A percentile compares a stretch with the other conserved stretches of the same genome.
Conservation (phyloP, 1,140 invertebrate genomes). For the Paracyclopina nana region DNA sequence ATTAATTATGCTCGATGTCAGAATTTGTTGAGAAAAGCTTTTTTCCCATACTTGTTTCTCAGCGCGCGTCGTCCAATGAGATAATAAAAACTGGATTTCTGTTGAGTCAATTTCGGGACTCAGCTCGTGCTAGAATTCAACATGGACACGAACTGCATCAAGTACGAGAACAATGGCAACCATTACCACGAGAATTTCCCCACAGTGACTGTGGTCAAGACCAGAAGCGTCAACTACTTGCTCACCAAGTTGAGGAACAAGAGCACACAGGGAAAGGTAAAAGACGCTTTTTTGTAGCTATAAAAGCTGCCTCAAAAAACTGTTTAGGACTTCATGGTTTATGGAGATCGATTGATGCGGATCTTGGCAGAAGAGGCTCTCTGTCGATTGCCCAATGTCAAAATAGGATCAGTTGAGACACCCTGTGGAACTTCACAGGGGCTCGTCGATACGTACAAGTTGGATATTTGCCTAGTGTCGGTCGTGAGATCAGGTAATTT, state of each 20-base stretch:
- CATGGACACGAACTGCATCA: too few species aligned
- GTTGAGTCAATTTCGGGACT: too few species aligned
- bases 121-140: too few species aligned
- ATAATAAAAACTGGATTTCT: too few species aligned
- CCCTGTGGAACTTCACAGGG: slow-evolving; percentile 8
- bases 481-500: slow-evolving; percentile 9
- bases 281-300: not conserved
- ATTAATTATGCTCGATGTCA: too few species aligned
- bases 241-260: slow-evolving; percentile 9
- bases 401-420: slow-evolving; percentile 7
- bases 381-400: slow-evolving; percentile 11
- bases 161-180: too few species aligned
- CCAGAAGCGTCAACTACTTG: slow-evolving; percentile 6
- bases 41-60: too few species aligned
- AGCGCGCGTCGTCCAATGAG: too few species aligned
- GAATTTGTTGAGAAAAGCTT: too few species aligned
- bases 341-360: slow-evolving; percentile 14
- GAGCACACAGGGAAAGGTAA: not conserved
- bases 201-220: slow-evolving; percentile 13
- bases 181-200: too few species aligned
- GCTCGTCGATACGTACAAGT: not conserved
- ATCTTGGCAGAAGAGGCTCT: slow-evolving; percentile 16
- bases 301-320: not conserved
- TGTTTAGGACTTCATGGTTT: slow-evolving; percentile 2
- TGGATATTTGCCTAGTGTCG: slow-evolving; percentile 10